phyloP scores from a whole-genome alignment of 1,140 invertebrate genomes.

The Telenomus remus region DNA sequence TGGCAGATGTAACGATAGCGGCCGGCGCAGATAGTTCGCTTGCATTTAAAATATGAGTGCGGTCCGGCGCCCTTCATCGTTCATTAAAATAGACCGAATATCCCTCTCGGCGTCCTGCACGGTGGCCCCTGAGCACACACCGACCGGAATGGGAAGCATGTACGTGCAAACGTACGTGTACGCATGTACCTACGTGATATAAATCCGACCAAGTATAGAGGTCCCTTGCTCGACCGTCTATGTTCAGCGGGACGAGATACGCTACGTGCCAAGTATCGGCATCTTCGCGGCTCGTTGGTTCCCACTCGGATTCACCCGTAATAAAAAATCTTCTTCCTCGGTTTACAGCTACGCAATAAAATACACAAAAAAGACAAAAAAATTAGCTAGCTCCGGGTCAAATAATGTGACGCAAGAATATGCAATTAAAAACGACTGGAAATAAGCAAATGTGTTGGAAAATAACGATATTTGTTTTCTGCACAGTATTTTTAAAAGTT shows the following conservation, averaged over 20 bases:
- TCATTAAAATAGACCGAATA: conserved; percentile 68
- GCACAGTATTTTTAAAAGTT: no score
- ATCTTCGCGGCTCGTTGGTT: conserved; percentile 55
- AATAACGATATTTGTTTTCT: no score
- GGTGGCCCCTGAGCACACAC: conserved; percentile 46
- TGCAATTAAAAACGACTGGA: conserved; percentile 1
- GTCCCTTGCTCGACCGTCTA: conserved; percentile 31
- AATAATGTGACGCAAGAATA: conserved; percentile 6
- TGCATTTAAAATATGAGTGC: conserved; percentile 64
- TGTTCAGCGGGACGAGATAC: conserved; percentile 35
- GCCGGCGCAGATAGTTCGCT: conserved; percentile 27
- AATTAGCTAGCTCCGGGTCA: conserved; percentile 19
- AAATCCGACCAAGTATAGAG: conserved; percentile 57
- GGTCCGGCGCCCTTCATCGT: conserved; percentile 59
- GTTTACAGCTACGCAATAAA: conserved; percentile 36
- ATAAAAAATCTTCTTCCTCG: conserved; percentile 51
- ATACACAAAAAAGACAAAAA: conserved; percentile 21
- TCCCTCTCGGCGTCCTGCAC: conserved; percentile 43
- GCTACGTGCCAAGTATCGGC: conserved; percentile 59
- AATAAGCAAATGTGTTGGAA: no score
- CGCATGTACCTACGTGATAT: conserved; percentile 59
- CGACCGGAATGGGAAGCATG: conserved; percentile 59
- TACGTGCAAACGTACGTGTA: conserved; percentile 55
- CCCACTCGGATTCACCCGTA: conserved; percentile 47
- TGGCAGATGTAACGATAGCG: conserved; percentile 70